A percentile compares a stretch with the other conserved stretches of the same genome.
These are phyloP conservation scores for Invenusta paracnida DNA, from an alignment of 2,888 invertebrate species.

Conservation along the genomic window DNA sequence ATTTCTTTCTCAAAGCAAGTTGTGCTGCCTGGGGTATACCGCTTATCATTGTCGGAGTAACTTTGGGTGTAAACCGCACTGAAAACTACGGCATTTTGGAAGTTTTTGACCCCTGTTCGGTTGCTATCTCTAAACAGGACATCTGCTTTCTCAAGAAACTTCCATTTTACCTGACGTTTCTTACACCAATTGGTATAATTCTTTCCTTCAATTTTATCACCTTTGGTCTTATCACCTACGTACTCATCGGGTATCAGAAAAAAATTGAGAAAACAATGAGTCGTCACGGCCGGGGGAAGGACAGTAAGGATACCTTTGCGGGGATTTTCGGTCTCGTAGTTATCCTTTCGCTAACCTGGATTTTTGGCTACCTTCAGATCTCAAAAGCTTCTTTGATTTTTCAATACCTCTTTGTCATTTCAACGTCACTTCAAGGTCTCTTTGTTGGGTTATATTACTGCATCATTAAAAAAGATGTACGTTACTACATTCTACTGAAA, in stretches of 20 bases:
- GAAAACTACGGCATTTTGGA: not conserved
- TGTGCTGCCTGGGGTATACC: not conserved
- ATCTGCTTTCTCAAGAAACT: not conserved
- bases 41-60: not conserved
- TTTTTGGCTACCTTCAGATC: not conserved
- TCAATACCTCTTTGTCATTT: not conserved
- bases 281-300: not conserved
- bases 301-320: not conserved
- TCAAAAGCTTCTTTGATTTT: not conserved
- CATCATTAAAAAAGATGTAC: not conserved
- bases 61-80: not conserved
- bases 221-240: not conserved
- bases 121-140: not conserved
- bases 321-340: not conserved
- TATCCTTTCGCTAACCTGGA: not conserved
- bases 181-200: not conserved
- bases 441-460: not conserved
- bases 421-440: not conserved
- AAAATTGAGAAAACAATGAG: not conserved
- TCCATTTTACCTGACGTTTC: not conserved
- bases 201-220: not conserved
- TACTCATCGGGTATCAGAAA: not conserved
- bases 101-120: not conserved
- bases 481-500: too few species aligned
- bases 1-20: not conserved